These are phyloP conservation scores for Trachelus troglodyta DNA, from an alignment of 2,888 invertebrate species.

Conservation along the genomic window DNA sequence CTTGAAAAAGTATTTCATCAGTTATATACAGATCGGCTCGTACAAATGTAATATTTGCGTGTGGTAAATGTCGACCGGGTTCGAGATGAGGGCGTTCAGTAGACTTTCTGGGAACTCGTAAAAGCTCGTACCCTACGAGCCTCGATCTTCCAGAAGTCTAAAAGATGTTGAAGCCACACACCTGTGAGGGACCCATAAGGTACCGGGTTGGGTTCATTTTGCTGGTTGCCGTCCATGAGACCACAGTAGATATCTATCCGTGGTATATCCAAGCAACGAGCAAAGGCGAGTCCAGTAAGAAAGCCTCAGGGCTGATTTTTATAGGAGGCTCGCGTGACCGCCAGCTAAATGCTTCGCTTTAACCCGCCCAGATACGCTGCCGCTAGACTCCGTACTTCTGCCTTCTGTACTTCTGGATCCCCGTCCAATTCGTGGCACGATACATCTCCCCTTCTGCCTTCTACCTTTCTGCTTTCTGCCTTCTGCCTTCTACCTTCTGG, in stretches of 20 bases:
- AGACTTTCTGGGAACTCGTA: slow-evolving; percentile 1
- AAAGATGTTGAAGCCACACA: slow-evolving; percentile 41
- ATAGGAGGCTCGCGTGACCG: slow-evolving; percentile 59
- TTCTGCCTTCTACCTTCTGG: neutral
- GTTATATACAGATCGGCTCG: neutral
- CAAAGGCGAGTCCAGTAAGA: slow-evolving; percentile 15
- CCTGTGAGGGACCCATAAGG: slow-evolving; percentile 37
- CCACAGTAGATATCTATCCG: slow-evolving; percentile 45
- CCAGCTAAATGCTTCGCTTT: slow-evolving; percentile 56
- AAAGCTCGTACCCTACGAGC: neutral
- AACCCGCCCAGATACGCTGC: slow-evolving; percentile 36
- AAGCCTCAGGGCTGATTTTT: slow-evolving; percentile 48
- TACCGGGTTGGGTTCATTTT: slow-evolving; percentile 9
- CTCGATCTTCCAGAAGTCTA: slow-evolving; percentile 6
- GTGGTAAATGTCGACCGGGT: neutral
- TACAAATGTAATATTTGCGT: neutral
- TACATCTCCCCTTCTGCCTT: slow-evolving; percentile 9
- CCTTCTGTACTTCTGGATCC: slow-evolving; percentile 32
- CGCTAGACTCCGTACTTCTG: slow-evolving; percentile 11
- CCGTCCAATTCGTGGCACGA: slow-evolving; percentile 27
- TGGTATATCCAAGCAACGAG: slow-evolving; percentile 19
- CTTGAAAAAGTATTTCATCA: neutral
- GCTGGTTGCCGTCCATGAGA: slow-evolving; percentile 17
- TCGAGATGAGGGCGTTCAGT: neutral
- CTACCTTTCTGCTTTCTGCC: neutral